A percentile compares a stretch with the other conserved stretches of the same genome.
Evolutionary conservation across 1,140 invertebrate genomes (phyloP).

Genomic region (silkworm (Bombyx mori)): ASM3026992v2 NC_085124.1:15188501-15189000

Average conservation of each 20-base stretch:
- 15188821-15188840: slow-evolving; percentile 71
- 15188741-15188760: slow-evolving; percentile 21
- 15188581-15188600: too few species aligned
- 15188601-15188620: too few species aligned
- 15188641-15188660: too few species aligned
- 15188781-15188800: slow-evolving; percentile 23
- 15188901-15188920: slow-evolving; percentile 77
- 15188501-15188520: too few species aligned
- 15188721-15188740: neutral
- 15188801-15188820: slow-evolving; percentile 41
- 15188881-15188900: slow-evolving; percentile 80
- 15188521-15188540: too few species aligned
- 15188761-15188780: slow-evolving; percentile 20
- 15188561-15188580: too few species aligned
- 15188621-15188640: too few species aligned
- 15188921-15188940: slow-evolving; percentile 73
- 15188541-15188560: too few species aligned
- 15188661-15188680: too few species aligned
- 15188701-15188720: neutral
- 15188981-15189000: slow-evolving; percentile 41
- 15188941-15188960: slow-evolving; percentile 41
- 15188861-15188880: slow-evolving; percentile 83
- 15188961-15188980: slow-evolving; percentile 50
- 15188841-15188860: slow-evolving; percentile 86
- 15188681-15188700: too few species aligned